Evolutionary conservation across 2,888 invertebrate species (phyloP), one percentile per base, ranked within the genome.

Genomic region (Sesia bembeciformis): DNA sequence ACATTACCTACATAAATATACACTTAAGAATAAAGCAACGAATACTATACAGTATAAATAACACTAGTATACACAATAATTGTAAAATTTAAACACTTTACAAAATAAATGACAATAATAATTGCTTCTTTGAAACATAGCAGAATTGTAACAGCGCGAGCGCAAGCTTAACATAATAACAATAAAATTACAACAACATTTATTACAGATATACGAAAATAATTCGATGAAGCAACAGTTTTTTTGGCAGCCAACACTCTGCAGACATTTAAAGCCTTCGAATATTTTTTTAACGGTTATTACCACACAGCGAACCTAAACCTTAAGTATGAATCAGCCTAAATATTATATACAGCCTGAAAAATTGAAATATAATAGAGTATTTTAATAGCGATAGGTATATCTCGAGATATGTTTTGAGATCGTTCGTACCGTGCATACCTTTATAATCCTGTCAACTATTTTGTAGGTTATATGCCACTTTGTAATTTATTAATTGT

Each of bases 201-300:
- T 59, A 65, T 53, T 39, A 57, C 53, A 53, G 53, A 40, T 51
- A 49, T 57, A 57, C 43, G 42, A 42, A 58, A 58, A 59, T 53
- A 58, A 52, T 52, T 52, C 41, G 52, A 58, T 42, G 57, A 72
- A 71, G 72, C 73, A 67, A 73, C 69, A 72, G 53, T 59, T 55
- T 66, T 64, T 66, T 50, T 74, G 70, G 83, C 87, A 87, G 86
- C 88, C 88, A 88, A 88, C 88, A 88, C 88, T 83, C 87, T 86
- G 88, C 88, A 87, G 78, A 88, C 88, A 88, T 86, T 80, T 72
- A 86, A 88, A 87, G 87, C 87, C 81, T 80, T 40, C 69, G 55
- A 55, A 58, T 60, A 63, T 63, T 67, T 70, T 71, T 68, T 68
- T 67, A n/a, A 66, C 74, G 71, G 74, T 68, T 62, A 66, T 74